A percentile compares a stretch with the other conserved stretches of the same genome.
phyloP scores from a whole-genome alignment of 2,797 vertebrate species.

The Balearica regulorum region DNA sequence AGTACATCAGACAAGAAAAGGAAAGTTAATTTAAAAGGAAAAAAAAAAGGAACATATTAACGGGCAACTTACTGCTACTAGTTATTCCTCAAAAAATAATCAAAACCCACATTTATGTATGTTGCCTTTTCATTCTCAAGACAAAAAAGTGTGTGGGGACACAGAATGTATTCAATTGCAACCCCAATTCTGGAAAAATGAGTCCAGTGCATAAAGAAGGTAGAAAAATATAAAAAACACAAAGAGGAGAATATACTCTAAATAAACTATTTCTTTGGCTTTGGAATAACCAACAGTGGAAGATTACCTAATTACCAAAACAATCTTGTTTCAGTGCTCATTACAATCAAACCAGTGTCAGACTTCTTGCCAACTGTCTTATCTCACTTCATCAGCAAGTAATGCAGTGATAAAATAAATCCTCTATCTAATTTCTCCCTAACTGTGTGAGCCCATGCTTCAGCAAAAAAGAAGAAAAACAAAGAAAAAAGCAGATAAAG shows the following conservation, averaged over 20 bases:
- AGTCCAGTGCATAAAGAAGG: neutral
- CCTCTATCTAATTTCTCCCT: neutral
- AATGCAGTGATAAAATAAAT: conserved; percentile 17
- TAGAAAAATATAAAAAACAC: neutral
- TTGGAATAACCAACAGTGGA: conserved; percentile 25
- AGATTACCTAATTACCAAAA: conserved; percentile 58
- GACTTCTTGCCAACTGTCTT: conserved; percentile 24
- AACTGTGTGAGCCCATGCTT: neutral
- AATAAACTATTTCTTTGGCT: neutral
- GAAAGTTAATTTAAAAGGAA: neutral
- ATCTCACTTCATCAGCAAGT: conserved; percentile 42
- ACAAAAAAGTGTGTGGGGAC: neutral
- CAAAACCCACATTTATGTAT: neutral
- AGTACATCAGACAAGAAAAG: neutral
- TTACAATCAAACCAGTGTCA: conserved; percentile 53
- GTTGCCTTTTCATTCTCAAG: neutral
- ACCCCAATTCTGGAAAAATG: neutral
- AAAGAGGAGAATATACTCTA: neutral
- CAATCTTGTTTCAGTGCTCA: conserved; percentile 18
- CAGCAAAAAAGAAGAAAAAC: neutral
- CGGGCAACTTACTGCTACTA: neutral
- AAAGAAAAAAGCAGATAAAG: neutral
- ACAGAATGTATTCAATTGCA: neutral
- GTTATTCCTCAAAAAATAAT: neutral
- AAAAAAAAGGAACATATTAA: neutral